Percentiles rank a stretch among this genome's conserved stretches.
Evolutionary conservation across 2,113 vertebrate genomes (phyloP).

Genomic region (Puma concolor): DNA sequence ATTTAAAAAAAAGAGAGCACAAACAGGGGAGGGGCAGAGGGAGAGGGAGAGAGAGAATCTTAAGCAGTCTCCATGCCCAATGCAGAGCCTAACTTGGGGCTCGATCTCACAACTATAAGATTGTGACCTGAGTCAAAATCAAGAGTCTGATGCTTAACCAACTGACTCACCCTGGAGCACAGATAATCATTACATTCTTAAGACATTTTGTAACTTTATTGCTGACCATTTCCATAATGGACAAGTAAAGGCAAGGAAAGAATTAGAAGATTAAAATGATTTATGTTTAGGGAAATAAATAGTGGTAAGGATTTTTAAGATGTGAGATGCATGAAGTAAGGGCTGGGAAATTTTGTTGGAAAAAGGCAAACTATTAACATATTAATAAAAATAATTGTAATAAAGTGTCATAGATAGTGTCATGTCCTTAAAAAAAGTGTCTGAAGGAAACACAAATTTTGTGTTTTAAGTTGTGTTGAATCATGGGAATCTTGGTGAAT

Average conservation of each 20-base stretch:
- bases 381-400: neutral
- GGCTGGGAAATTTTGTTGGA: neutral
- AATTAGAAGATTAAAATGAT: neutral
- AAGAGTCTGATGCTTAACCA: no score
- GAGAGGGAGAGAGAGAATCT: no score
- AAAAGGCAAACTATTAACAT: neutral
- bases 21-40: no score
- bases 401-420: neutral
- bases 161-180: no score
- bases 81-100: no score
- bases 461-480: neutral
- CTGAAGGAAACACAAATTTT: neutral
- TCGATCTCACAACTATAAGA: no score
- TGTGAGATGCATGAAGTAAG: neutral
- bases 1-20: no score
- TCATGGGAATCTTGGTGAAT: neutral
- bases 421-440: neutral
- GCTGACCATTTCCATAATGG: neutral
- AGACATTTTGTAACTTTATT: neutral
- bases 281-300: neutral
- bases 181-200: neutral
- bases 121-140: no score
- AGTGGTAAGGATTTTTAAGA: neutral
- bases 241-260: neutral
- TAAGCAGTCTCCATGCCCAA: no score